These are phyloP conservation scores for Creontiades dilutus DNA, from an alignment of 2,888 invertebrate species.

Conservation along the genomic window DNA sequence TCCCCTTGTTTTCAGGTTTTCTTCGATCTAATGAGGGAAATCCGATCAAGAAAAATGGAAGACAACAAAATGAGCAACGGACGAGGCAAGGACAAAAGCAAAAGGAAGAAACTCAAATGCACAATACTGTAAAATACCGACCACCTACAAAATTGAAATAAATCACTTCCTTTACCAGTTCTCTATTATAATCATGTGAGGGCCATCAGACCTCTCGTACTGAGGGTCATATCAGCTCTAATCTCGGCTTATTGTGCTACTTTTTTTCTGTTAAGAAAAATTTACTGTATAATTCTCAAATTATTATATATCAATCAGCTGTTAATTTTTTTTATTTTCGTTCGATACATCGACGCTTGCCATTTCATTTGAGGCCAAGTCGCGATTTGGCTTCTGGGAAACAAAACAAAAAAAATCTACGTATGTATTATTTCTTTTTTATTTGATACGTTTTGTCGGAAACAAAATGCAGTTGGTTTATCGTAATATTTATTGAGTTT, in stretches of 20 bases:
- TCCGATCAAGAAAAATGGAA: conserved; percentile 96
- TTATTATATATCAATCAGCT: conserved; percentile 37
- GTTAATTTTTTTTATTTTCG: conserved; percentile 3
- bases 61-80: conserved; percentile 94
- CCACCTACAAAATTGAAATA: background rate
- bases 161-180: conserved; percentile 54
- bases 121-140: conserved; percentile 87
- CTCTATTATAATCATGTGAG: conserved; percentile 14
- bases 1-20: conserved; percentile 88
- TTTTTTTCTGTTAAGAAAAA: conserved; percentile 12
- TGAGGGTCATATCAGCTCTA: conserved; percentile 3
- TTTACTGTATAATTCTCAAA: conserved; percentile 18
- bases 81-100: conserved; percentile 91
- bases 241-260: conserved; percentile 38
- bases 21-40: conserved; percentile 99
- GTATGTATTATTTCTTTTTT: background rate
- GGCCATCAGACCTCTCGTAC: background rate
- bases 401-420: no score
- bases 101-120: conserved; percentile 94
- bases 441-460: conserved; percentile 20
- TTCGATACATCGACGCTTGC: conserved; percentile 68
- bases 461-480: background rate
- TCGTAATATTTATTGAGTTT: conserved; percentile 28
- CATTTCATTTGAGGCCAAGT: conserved; percentile 43
- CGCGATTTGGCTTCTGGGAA: background rate